Evolutionary conservation across 2,797 vertebrate genomes (phyloP), one percentile per base, ranked within the genome.

Genomic region (Sebastes melanostomus): DNA sequence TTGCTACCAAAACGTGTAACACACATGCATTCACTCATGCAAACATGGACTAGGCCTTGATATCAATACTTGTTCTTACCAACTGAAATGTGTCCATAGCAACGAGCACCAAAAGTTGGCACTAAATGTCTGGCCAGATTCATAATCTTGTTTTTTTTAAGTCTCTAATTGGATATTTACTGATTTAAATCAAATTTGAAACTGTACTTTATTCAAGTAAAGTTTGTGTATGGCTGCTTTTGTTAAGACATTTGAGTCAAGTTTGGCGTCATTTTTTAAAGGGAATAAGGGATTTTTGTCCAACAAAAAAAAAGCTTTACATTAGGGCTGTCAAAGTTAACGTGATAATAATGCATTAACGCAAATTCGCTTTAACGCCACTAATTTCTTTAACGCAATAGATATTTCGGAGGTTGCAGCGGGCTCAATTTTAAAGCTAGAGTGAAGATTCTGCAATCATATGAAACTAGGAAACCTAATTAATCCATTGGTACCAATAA

Each of bases 401-500:
- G 1, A 46, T 46, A 18, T 46, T 46, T 46, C 42, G 16, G 16
- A 8, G 42, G 42, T 46, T 18, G 42, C 1, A 18, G 16, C 16
- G 7, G 0, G 42, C 42, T 46, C 14, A 46, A 18, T 18, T 46
- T 46, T 18, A 46, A 46, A 18, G 42, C 42, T 46, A 18, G 16
- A 46, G 16, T 46, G 16, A 46, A 46, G 7, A 46, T 46, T 18
- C 16, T 7, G 42, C 6, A 18, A 18, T 8, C 16, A 46, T 46
- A 46, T 46, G 16, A 8, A 46, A 46, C 42, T 46, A 46, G 0
- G 0, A 46, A 46, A 46, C 0, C 16, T 18, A 18, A 18, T 0
- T 0, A 46, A 46, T 18, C 42, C 16, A 46, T 8, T 46, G 3
- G 42, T 46, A 46, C 16, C 42, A 2, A 18, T 0, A 46, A 46